Base-by-base conservation (phyloP, 2,113 vertebrate genomes). In the Thryonomys swinderianus region DNA sequence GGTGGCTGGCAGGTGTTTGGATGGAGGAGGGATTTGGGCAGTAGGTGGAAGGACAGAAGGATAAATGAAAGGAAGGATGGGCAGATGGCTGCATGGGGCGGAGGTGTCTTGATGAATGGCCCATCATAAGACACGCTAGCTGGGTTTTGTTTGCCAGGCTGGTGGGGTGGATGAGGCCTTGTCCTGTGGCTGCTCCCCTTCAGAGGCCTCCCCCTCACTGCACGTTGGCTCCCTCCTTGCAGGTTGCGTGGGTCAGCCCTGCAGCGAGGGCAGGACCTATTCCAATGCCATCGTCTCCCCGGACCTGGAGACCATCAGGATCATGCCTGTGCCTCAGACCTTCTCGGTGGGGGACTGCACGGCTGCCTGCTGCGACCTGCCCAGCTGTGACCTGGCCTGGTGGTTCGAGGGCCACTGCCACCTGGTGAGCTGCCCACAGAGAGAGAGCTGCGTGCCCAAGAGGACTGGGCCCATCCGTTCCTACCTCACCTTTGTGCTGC, bases 341-440 rank as follows among this genome's bases (percentile, higher is more conserved):
- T 4, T 97, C 12, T 98, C 99, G 0, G 81, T 99, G 96, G 90
- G 98, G 0, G 98, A 98, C 96, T 99, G 99, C 88, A 98, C 98
- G 0, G 95, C 98, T 0, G 99, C 99, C 0, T 99, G 99, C 97
- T 99, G 99, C 85, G 98, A 99, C 88, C 98, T 99, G 45, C 95
- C 98, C 1, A 98, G 98, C 59, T 99, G 99, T 66, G 98, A 99
- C 96, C 95, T 99, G 95, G 99, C 99, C 59, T 99, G 99, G 99
- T 98, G 99, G 98, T 99, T 99, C 17, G 98, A 99, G 76, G 98
- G 96, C 10, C 99, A 93, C 93, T 99, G 99, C 97, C 99, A 99
- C 89, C 96, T 99, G 0, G 98, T 99, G 87, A 99, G 98, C 98
- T 99, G 99, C 96, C 98, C 98, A 45, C 98, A 89, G 89, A 97